Evolutionary conservation across 2,113 vertebrate genomes (phyloP).

Genomic region (Saguinus midas): DNA sequence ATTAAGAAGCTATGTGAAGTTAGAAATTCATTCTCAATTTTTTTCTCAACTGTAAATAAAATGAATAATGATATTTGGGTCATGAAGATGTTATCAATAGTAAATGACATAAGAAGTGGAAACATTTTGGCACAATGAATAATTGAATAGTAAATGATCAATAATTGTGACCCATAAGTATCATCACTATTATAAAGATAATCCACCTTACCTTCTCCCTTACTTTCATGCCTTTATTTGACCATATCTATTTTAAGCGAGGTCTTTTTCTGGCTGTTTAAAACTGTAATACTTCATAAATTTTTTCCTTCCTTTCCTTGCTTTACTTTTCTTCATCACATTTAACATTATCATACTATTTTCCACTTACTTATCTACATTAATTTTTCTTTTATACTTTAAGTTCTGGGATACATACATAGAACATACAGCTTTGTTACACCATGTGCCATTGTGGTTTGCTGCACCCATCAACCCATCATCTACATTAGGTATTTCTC

Average conservation of each 20-base stretch:
- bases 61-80: not conserved
- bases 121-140: not conserved
- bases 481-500: too few relatives aligned
- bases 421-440: too few relatives aligned
- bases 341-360: not conserved
- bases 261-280: not conserved
- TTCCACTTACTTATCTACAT: not conserved
- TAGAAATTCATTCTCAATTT: not conserved
- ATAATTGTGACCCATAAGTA: not conserved
- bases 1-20: not conserved
- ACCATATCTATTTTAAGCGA: not conserved
- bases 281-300: not conserved
- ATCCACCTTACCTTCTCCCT: not conserved
- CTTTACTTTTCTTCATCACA: not conserved
- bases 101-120: not conserved
- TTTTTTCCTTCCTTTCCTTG: not conserved
- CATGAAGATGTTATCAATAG: slow-evolving; percentile 4
- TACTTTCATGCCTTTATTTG: not conserved
- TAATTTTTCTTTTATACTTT: not conserved
- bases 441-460: too few relatives aligned
- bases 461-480: too few relatives aligned
- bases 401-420: too few relatives aligned
- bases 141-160: not conserved
- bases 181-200: not conserved
- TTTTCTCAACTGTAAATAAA: not conserved